phyloP scores from a whole-genome alignment of 2,113 vertebrate species.

The Microtus ochrogaster region DNA sequence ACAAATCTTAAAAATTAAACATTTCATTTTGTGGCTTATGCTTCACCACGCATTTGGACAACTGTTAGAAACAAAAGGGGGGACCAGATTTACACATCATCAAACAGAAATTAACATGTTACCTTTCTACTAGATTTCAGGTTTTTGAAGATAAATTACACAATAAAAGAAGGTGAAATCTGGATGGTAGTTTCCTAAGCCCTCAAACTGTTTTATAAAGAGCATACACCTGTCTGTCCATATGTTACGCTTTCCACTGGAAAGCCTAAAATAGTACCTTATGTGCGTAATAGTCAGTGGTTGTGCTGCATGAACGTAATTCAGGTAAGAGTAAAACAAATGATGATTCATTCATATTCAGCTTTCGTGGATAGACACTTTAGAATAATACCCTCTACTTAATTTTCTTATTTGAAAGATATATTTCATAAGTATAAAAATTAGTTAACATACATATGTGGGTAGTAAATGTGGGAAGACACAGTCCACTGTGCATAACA shows the following conservation, averaged over 20 bases:
- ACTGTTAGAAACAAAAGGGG: not conserved
- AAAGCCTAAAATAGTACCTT: not conserved
- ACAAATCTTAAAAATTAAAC: not conserved
- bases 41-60: not conserved
- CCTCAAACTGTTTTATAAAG: not conserved
- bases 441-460: too few species aligned
- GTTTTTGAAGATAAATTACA: not conserved
- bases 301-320: not conserved
- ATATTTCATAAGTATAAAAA: too few species aligned
- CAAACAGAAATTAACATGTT: not conserved
- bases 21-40: not conserved
- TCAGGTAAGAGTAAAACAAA: not conserved
- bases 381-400: not conserved
- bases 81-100: not conserved
- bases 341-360: not conserved
- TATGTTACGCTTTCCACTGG: constrained; percentile 32
- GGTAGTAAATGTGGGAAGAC: too few species aligned
- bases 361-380: not conserved
- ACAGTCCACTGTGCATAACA: too few species aligned
- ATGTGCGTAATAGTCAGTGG: constrained; percentile 27
- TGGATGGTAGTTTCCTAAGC: constrained; percentile 12
- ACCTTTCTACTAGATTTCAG: not conserved
- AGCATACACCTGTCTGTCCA: not conserved
- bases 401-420: not conserved
- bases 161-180: not conserved